These are phyloP conservation scores for Lepidocolaptes lacrymiger DNA, from an alignment of 2,797 vertebrate species.

Conservation along the genomic window DNA sequence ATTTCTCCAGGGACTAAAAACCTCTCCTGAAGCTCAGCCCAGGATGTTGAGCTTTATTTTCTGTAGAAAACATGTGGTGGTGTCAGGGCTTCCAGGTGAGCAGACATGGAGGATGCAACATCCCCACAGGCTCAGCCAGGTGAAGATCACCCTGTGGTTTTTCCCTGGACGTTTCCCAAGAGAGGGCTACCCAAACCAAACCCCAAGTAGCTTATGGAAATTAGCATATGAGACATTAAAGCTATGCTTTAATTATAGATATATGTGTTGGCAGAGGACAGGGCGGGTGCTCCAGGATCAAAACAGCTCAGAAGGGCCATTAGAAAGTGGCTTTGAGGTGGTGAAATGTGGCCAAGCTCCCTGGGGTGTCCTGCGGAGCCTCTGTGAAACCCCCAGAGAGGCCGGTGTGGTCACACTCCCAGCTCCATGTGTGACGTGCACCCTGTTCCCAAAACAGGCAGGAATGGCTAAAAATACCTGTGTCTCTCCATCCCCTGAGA, in stretches of 20 bases:
- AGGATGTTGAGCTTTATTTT: background rate
- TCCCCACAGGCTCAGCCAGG: background rate
- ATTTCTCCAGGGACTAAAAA: background rate
- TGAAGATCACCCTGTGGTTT: slow-evolving; percentile 39
- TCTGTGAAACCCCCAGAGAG: background rate
- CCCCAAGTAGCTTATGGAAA: slow-evolving; percentile 21
- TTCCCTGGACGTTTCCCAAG: slow-evolving; percentile 55
- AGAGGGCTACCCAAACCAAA: slow-evolving; percentile 28
- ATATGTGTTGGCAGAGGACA: slow-evolving; percentile 67
- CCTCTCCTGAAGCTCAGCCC: background rate
- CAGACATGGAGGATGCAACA: background rate
- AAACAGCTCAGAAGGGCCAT: slow-evolving; percentile 67
- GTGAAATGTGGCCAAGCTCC: background rate
- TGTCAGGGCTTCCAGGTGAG: background rate
- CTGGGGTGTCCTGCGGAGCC: background rate
- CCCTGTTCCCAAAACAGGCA: background rate
- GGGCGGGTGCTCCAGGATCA: slow-evolving; percentile 63
- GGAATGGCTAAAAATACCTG: background rate
- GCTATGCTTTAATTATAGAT: slow-evolving; percentile 50
- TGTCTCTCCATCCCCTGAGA: background rate
- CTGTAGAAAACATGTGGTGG: background rate
- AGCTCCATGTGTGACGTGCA: background rate
- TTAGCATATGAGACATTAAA: slow-evolving; percentile 61
- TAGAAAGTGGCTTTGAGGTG: background rate
- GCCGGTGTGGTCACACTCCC: background rate